phyloP scores from a whole-genome alignment of 2,797 vertebrate genomes.

The Diplodus sargus region DNA sequence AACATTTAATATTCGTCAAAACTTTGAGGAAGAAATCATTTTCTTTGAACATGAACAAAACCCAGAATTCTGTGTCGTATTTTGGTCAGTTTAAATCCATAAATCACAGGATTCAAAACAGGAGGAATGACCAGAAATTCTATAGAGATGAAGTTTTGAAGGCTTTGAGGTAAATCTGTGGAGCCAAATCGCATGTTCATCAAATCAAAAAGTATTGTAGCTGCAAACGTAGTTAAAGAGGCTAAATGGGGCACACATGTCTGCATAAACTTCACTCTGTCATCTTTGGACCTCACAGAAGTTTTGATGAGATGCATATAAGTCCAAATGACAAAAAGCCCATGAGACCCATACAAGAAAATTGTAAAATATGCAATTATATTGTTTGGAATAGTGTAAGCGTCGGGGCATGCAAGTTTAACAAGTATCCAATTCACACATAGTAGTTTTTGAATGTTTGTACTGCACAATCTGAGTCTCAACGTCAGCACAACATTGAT shows the following conservation, averaged over 20 bases:
- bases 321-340: conserved; percentile 40
- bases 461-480: not conserved
- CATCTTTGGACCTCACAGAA: conserved; percentile 27
- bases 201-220: not conserved
- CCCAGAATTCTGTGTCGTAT: conserved; percentile 4
- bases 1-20: too few species aligned
- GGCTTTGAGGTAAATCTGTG: conserved; percentile 27
- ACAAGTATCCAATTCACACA: not conserved
- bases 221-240: not conserved
- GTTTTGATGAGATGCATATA: conserved; percentile 39
- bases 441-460: not conserved
- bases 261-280: conserved; percentile 51
- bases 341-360: not conserved
- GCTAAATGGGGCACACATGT: conserved; percentile 68
- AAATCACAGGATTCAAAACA: conserved; percentile 60
- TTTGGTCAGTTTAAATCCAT: conserved; percentile 38
- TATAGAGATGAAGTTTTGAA: conserved; percentile 55
- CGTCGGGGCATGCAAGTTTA: conserved; percentile 13
- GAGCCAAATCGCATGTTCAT: conserved; percentile 25
- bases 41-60: not conserved
- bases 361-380: conserved; percentile 6
- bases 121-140: conserved; percentile 59
- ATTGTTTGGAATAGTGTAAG: not conserved
- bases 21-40: not conserved
- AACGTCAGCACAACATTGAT: too few species aligned